These are phyloP conservation scores for Nesoenas mayeri DNA, from an alignment of 2,113 vertebrate species.

Conservation along the genomic window DNA sequence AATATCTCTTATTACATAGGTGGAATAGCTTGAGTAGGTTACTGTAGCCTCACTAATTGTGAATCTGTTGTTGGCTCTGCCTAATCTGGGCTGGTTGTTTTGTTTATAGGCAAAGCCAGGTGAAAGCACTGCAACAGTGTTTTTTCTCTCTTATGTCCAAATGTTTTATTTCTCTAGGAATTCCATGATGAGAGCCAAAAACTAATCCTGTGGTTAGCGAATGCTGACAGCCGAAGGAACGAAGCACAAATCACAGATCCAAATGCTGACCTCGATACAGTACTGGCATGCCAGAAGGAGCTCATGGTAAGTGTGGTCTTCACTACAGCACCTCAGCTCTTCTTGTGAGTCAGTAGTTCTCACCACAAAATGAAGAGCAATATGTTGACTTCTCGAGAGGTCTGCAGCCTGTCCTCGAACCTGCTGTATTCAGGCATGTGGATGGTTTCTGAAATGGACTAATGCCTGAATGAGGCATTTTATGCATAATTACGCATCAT, in stretches of 20 bases:
- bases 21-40: background rate
- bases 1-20: background rate
- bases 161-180: constrained; percentile 77
- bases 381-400: background rate
- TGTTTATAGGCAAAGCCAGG: background rate
- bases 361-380: background rate
- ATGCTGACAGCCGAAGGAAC: constrained; percentile 75
- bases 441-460: background rate
- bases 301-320: constrained; percentile 76
- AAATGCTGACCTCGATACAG: constrained; percentile 28
- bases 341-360: background rate
- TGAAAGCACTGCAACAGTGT: background rate
- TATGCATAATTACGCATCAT: background rate
- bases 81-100: background rate
- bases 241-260: constrained; percentile 50
- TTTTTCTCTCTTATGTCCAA: background rate
- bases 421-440: background rate
- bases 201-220: constrained; percentile 84
- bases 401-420: background rate
- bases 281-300: constrained; percentile 70
- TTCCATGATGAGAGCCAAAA: constrained; percentile 86
- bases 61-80: background rate
- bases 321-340: background rate
- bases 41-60: background rate
- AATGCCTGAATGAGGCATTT: background rate